Evolutionary conservation across 2,888 invertebrate species (phyloP).

Genomic region (Theodoxus fluviatilis): DNA sequence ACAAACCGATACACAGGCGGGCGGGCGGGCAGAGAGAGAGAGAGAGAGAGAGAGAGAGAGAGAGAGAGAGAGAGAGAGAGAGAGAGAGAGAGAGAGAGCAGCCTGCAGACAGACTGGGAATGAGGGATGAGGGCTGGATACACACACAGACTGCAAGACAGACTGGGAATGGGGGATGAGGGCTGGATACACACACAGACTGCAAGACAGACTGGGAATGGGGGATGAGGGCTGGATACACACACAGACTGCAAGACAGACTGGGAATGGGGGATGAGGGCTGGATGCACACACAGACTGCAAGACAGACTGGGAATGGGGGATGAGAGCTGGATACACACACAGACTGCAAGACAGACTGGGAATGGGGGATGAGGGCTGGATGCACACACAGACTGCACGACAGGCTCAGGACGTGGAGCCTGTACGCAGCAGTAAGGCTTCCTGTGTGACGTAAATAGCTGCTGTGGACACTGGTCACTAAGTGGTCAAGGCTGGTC

Average conservation of each 20-base stretch:
- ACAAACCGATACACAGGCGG: neutral
- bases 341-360: too few species aligned
- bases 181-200: neutral
- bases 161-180: too few species aligned
- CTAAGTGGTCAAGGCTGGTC: too few species aligned
- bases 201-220: neutral
- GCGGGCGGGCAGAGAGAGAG: constrained; percentile 9
- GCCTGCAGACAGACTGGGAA: constrained; percentile 1
- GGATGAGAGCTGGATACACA: too few species aligned
- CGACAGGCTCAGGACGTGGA: too few species aligned
- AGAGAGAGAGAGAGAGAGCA: neutral
- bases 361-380: too few species aligned
- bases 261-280: neutral
- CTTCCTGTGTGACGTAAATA: too few species aligned
- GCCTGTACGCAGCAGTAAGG: too few species aligned
- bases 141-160: constrained; percentile 7
- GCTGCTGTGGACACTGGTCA: too few species aligned
- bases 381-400: too few species aligned
- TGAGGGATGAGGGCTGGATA: too few species aligned
- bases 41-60: neutral
- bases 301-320: too few species aligned
- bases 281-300: neutral
- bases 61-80: neutral
- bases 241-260: neutral
- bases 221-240: neutral